Base-by-base conservation (phyloP, 2,797 vertebrate species). In the Chelmon rostratus region DNA sequence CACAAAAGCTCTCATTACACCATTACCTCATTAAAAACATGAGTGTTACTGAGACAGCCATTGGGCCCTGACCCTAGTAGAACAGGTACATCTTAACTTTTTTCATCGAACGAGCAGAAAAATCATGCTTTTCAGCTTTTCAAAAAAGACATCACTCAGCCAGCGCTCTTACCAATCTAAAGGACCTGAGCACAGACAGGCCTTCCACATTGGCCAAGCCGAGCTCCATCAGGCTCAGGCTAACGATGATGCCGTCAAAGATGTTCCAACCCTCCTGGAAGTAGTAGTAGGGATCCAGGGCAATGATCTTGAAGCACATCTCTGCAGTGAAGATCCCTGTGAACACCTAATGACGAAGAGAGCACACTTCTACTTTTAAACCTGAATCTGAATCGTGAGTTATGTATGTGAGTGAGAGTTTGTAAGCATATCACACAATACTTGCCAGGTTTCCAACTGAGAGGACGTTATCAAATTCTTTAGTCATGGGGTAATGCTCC, bases 251-350 rank as follows among this genome's bases (percentile, higher is more conserved):
- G 76, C 96, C 96, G 69, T 99, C 98, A 85, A 99, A 99, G 90
- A 99, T 99, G 94, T 99, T 99, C 98, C 98, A 99, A 7, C 98
- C 97, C 79, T 98, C 96, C 92, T 99, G 98, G 88, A 99, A 99
- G 93, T 99, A 99, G 86, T 99, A 99, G 88, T 99, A 99, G 1
- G 98, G 98, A 89, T 99, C 96, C 92, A 97, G 94, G 28, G 98
- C 98, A 49, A 99, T 96, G 84, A 99, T 95, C 91, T 99, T 99
- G 76, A 99, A 96, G 91, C 98, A 96, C 98, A 99, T 99, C 95
- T 99, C 98, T 57, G 97, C 97, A 66, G 98, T 98, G 92, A 99
- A 99, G 89, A 99, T 99, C 46, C 97, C 97, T 5, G 98, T 99
- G 87, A 99, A 99, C 58, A 99, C 98, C 98, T 99, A 80, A 46